Base-by-base conservation (phyloP, 92 coral and sea anemone species). In the Porites lobata region DNA sequence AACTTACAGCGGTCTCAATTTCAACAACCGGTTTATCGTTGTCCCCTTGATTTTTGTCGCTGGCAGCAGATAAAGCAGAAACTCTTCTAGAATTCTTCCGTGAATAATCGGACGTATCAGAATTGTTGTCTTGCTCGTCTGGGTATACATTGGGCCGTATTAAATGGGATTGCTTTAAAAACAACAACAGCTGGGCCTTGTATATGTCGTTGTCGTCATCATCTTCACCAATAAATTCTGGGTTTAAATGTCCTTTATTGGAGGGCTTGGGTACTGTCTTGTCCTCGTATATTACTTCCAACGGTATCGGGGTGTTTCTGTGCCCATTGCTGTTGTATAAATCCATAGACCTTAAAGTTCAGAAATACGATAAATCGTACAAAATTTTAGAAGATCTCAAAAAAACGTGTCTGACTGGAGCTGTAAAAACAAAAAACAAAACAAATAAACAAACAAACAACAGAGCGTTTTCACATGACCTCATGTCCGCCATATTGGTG, bases 171-270 rank as follows among this genome's bases (percentile, higher is more conserved):
- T 95, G 99, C 87, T 95, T 96, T 21, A 96, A 83, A 85, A 96
- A 96, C 56, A 96, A 80, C 69, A 96, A 73, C 59, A 96, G 81
- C 75, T 96, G 99, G 62, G 94, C 86, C 62, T 96, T 96, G 86
- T 96, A 96, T 67, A 96, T 95, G 67, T 96, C 98, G 26, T 96
- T 96, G 52, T 93, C 98, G 50, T 93, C 99, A 47, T 96, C 93
- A 51, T 91, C 91, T 58, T 94, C 92, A 69, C 85, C 89, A 77
- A 94, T 90, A 77, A 94, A 92, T 74, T 92, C 98, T 8, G 96
- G 96, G 64, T 95, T 90, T 11, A 72, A 51, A 17, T 90, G 84
- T 53, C 96, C 94, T 13, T 90, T 90, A 2, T 91, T 90, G 52
- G 80, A 78, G 50, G 83, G 51, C 73, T 79, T 73, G 15, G 93